These are phyloP conservation scores for Ceratina calcarata DNA, from an alignment of 1,140 invertebrate genomes.

Conservation along the genomic window DNA sequence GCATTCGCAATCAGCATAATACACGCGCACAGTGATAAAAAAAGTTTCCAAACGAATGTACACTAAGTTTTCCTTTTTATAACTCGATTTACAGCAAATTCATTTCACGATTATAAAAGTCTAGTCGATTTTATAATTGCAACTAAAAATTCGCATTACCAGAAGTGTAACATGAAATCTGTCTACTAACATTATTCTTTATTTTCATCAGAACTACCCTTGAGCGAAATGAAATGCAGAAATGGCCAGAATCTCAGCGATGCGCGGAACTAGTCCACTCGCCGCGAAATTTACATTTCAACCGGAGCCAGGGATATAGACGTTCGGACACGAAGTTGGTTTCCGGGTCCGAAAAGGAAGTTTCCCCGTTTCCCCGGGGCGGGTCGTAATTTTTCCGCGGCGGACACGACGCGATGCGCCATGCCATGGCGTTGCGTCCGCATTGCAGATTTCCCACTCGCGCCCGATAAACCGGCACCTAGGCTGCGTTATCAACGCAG, in stretches of 20 bases:
- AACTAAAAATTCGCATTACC: too few relatives aligned
- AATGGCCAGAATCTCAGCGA: neutral
- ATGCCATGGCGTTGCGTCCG: slow-evolving; percentile 9
- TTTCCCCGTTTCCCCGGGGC: slow-evolving; percentile 8
- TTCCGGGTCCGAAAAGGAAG: neutral
- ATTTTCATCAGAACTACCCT: too few relatives aligned
- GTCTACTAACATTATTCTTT: too few relatives aligned
- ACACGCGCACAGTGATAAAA: too few relatives aligned
- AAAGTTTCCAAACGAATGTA: too few relatives aligned
- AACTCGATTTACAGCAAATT: too few relatives aligned
- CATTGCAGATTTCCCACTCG: slow-evolving; percentile 52
- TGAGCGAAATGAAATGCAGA: neutral
- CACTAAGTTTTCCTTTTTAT: too few relatives aligned
- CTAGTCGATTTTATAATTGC: too few relatives aligned
- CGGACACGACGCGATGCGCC: too few relatives aligned
- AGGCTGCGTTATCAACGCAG: slow-evolving; percentile 35
- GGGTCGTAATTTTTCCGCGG: slow-evolving; percentile 20
- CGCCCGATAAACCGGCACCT: slow-evolving; percentile 8
- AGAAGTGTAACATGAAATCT: too few relatives aligned
- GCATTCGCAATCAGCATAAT: too few relatives aligned
- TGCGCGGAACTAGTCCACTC: neutral
- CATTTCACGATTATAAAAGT: too few relatives aligned
- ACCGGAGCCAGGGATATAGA: slow-evolving; percentile 1
- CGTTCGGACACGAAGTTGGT: neutral
- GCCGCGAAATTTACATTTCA: slow-evolving; percentile 14